Base-by-base conservation (phyloP, 2,113 vertebrate species). In the Argyrosomus japonicus region DNA sequence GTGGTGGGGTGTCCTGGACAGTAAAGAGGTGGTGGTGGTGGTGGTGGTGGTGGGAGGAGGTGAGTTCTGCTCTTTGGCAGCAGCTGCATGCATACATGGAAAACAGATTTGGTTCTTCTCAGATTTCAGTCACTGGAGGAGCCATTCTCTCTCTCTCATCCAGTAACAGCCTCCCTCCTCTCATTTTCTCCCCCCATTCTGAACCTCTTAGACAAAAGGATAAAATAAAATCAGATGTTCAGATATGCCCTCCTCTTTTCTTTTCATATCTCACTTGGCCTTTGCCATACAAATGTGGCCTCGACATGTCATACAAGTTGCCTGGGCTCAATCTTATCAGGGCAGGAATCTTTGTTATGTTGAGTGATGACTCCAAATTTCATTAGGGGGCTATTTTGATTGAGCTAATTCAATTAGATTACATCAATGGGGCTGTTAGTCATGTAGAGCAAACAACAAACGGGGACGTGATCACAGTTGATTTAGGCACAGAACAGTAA, bases 41-140 rank as follows among this genome's bases (percentile, higher is more conserved):
- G 77, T 58, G 77, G 60, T 32, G 47, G 70, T 61, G 76, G 53
- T 50, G 68, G 75, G 79, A 54, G 87, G 69, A 71, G 83, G 76
- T 53, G 75, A 79, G 79, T 77, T 56, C 83, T 86, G 81, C 85
- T 87, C 88, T 86, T 90, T 92, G 92, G 91, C 86, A 89, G 89
- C 93, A 93, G 93, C 93, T 94, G 93, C 92, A 51, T 73, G 87
- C 90, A 89, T 93, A 92, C 92, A 93, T 94, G 91, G 92, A 93
- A 94, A 94, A 93, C 89, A 93, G 91, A 93, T 95, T 94, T 93
- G 93, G 78, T 93, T 91, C 83, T 65, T 87, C 93, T 95, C 90
- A 61, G 84, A 91, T 94, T 94, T 95, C 94, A 93, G 91, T 88
- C 89, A 91, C 83, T 57, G 50, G 88, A 88, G 85, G 80, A 92